Conservation (phyloP, 2,888 invertebrate genomes). For the Syritta pipiens region DNA sequence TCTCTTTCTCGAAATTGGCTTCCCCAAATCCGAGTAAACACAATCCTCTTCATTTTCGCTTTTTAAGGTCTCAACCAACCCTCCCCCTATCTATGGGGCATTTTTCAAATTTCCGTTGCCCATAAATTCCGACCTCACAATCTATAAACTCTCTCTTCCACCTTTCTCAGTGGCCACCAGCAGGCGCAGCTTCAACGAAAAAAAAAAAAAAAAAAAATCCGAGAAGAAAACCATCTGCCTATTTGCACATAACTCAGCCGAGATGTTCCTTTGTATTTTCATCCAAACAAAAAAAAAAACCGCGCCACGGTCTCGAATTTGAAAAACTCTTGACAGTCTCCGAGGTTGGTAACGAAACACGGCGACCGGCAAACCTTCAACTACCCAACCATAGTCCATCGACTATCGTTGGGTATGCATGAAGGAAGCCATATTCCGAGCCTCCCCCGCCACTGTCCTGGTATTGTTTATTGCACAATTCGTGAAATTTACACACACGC, state of each 20-base stretch:
- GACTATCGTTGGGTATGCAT: constrained; percentile 50
- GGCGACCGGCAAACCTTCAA: constrained; percentile 13
- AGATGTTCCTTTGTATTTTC: constrained; percentile 54
- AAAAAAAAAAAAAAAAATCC: neutral
- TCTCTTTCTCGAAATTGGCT: too few relatives aligned
- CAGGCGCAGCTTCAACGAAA: neutral
- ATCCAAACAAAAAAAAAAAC: constrained; percentile 5
- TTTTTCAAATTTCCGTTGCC: constrained; percentile 63
- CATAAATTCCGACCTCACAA: constrained; percentile 54
- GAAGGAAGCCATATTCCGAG: constrained; percentile 20
- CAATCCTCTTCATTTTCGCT: too few relatives aligned
- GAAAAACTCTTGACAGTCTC: constrained; percentile 49
- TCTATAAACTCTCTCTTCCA: constrained; percentile 52
- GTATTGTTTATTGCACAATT: constrained; percentile 63
- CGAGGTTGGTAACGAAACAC: constrained; percentile 11
- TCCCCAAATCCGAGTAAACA: too few relatives aligned
- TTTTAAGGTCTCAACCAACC: too few relatives aligned
- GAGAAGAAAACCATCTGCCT: constrained; percentile 60
- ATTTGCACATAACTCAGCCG: constrained; percentile 64
- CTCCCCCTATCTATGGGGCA: constrained; percentile 17
- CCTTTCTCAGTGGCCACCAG: constrained; percentile 1
- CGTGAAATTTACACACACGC: constrained; percentile 55
- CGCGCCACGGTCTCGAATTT: constrained; percentile 12
- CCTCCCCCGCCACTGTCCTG: constrained; percentile 3
- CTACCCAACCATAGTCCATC: constrained; percentile 31